A percentile compares a stretch with the other conserved stretches of the same genome.
Evolutionary conservation across 2,888 invertebrate species (phyloP).

Genomic region (Amphipoea lucens): DNA sequence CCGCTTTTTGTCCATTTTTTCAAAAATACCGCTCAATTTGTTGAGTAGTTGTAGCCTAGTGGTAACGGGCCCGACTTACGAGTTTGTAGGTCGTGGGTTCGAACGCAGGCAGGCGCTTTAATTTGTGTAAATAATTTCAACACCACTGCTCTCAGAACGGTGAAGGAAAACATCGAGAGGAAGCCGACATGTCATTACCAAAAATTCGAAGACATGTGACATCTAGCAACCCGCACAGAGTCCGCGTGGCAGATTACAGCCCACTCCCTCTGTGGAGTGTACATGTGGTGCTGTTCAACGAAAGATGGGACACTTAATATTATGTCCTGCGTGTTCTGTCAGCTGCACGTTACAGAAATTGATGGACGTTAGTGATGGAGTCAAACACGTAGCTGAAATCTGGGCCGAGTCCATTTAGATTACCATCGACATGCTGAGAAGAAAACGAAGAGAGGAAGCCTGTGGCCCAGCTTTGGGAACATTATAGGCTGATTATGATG

Average conservation of each 20-base stretch:
- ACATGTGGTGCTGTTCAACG: neutral
- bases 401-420: neutral
- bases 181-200: neutral
- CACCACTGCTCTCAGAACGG: neutral
- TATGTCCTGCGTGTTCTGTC: neutral
- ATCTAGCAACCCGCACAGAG: neutral
- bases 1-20: neutral
- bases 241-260: neutral
- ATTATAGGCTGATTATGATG: neutral
- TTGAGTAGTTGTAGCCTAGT: neutral
- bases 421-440: neutral
- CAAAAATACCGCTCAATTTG: neutral
- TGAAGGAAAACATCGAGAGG: neutral
- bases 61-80: neutral
- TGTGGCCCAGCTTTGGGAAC: neutral
- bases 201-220: neutral
- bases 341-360: neutral
- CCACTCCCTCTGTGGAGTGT: neutral
- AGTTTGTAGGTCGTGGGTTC: neutral
- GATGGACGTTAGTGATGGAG: neutral
- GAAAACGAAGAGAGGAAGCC: neutral
- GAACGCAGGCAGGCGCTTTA: neutral
- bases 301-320: neutral
- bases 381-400: neutral
- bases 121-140: neutral